These are phyloP conservation scores for Hirtodrosophila cameraria DNA, from an alignment of 2,888 invertebrate species.

Conservation along the genomic window DNA sequence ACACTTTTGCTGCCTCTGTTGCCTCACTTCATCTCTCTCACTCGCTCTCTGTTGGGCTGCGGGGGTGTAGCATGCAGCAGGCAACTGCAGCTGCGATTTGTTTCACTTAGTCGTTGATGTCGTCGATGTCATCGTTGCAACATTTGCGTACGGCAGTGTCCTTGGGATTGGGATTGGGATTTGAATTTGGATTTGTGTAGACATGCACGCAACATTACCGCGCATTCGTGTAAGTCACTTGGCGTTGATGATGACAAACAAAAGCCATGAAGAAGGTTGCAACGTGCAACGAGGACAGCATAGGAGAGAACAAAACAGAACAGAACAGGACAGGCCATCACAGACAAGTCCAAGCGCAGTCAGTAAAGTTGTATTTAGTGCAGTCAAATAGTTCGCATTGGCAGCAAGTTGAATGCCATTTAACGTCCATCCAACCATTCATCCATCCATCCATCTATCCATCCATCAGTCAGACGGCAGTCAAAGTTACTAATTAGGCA, in stretches of 20 bases:
- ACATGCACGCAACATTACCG: conserved; percentile 76
- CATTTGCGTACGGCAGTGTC: conserved; percentile 68
- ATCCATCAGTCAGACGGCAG: conserved; percentile 48
- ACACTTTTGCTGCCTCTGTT: conserved; percentile 21
- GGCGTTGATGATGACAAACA: conserved; percentile 34
- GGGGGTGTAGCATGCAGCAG: conserved; percentile 36
- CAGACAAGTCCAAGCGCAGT: conserved; percentile 8
- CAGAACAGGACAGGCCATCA: not conserved
- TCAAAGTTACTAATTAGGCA: conserved; percentile 75
- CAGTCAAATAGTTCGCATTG: conserved; percentile 33
- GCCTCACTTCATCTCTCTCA: not conserved
- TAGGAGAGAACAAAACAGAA: not conserved
- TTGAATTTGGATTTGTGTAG: conserved; percentile 69
- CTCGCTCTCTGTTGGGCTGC: not conserved
- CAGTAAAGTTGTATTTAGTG: conserved; percentile 34
- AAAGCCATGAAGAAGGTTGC: conserved; percentile 12
- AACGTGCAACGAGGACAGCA: conserved; percentile 25
- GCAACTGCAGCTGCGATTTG: conserved; percentile 64
- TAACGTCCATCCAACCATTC: conserved; percentile 27
- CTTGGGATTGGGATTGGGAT: conserved; percentile 34
- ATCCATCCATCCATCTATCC: conserved; percentile 22
- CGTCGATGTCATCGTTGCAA: conserved; percentile 32
- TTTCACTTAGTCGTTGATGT: conserved; percentile 60
- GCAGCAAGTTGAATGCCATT: conserved; percentile 53
- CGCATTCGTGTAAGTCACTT: conserved; percentile 54